phyloP scores from a whole-genome alignment of 2,113 vertebrate genomes.

The Chinchilla lanigera region DNA sequence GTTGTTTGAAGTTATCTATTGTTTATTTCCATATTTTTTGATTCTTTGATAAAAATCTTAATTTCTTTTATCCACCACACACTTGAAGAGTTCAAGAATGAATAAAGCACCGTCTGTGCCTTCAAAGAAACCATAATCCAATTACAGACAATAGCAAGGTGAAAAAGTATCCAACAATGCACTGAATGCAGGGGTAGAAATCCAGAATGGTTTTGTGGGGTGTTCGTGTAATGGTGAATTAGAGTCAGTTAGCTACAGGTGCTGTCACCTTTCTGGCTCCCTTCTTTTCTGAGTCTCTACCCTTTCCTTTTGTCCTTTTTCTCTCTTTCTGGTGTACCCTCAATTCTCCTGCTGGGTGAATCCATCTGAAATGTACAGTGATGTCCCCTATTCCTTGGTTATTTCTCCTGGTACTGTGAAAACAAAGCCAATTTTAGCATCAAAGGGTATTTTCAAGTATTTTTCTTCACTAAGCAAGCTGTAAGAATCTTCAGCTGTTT shows the following conservation, averaged over 20 bases:
- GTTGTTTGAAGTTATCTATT: not conserved
- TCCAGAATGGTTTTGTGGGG: not conserved
- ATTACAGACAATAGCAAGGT: no score
- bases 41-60: constrained; percentile 15
- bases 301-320: not conserved
- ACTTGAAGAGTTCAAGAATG: not conserved
- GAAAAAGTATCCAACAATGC: not conserved
- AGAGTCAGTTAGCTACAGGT: not conserved
- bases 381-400: constrained; percentile 67
- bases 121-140: not conserved
- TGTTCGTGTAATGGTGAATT: no score
- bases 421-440: constrained; percentile 88
- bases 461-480: constrained; percentile 83
- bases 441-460: constrained; percentile 84
- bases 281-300: accelerated
- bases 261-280: accelerated
- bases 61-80: not conserved
- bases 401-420: constrained; percentile 81
- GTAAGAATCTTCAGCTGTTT: constrained; percentile 87
- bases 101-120: not conserved
- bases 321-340: not conserved
- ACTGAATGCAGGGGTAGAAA: not conserved
- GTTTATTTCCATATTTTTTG: not conserved
- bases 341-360: constrained; percentile 65
- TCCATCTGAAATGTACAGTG: constrained; percentile 80